Conservation (phyloP, 2,888 invertebrate genomes). For the Monopis laevigella region DNA sequence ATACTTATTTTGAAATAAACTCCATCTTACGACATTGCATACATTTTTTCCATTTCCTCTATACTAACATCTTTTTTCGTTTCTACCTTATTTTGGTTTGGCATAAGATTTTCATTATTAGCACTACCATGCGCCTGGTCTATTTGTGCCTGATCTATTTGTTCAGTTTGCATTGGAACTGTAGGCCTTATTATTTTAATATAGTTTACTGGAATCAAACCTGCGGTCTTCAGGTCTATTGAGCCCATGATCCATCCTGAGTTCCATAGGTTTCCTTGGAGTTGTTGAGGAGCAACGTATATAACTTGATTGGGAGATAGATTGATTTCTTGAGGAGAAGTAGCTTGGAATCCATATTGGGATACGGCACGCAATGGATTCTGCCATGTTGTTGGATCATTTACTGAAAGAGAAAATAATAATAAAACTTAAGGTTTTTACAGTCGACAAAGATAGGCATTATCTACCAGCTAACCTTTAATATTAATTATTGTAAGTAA, state of each 20-base stretch:
- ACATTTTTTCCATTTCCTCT: constrained; percentile 21
- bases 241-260: constrained; percentile 76
- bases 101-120: constrained; percentile 11
- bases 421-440: too few species aligned
- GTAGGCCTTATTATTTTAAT: constrained; percentile 44
- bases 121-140: too few species aligned
- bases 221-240: constrained; percentile 64
- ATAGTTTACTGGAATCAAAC: constrained; percentile 73
- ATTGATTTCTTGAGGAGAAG: constrained; percentile 78
- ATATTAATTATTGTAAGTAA: too few species aligned
- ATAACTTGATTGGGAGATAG: constrained; percentile 81
- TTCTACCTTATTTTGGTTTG: constrained; percentile 11
- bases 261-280: constrained; percentile 76
- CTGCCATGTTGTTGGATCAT: constrained; percentile 76
- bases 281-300: constrained; percentile 82
- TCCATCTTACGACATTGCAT: too few species aligned
- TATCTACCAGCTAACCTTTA: too few species aligned
- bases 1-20: too few species aligned
- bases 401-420: constrained; percentile 54
- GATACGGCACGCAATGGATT: constrained; percentile 74
- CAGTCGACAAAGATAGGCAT: too few species aligned
- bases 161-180: background rate
- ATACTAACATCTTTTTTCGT: constrained; percentile 18
- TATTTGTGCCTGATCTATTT: too few species aligned
- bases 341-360: constrained; percentile 78